Base-by-base conservation (phyloP, 2,113 vertebrate genomes). In the Amphilophus citrinellus region DNA sequence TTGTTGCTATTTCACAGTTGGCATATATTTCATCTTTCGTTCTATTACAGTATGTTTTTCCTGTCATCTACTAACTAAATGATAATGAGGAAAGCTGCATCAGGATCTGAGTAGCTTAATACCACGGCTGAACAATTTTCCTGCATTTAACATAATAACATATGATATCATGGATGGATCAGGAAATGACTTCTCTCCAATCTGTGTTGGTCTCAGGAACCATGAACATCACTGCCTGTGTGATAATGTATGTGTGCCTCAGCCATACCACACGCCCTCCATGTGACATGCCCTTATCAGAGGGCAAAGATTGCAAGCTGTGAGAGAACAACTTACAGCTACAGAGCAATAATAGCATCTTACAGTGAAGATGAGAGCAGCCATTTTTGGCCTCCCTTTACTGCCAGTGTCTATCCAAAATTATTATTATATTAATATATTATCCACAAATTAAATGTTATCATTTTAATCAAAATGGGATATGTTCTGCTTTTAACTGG, bases 301-400 rank as follows among this genome's bases (percentile, higher is more conserved):
- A 66, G 32, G 82, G 24, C 60, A 68, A 30, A 87, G 93, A 95
- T 95, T 93, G 87, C 60, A 81, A 88, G 83, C 82, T 86, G 87
- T 83, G 50, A 92, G 88, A 65, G 76, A 77, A 93, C 50, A 86
- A 78, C 68, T 85, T 81, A 85, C 82, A 84, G 84, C 88, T 2
- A 39, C 39, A 53, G 37, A 59, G 63, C 85, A 84, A 82, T 71
- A 86, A 88, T 84, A 92, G 57, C 61, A 82, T 88, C 84, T 84
- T 68, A 35, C 20, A 66, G 59, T 59, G 53, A 61, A 58, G 61
- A 76, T 56, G 73, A 82, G 76, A 93, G 83, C 92, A 61, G 11
- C 30, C 76, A 65, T 77, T 80, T 82, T 56, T 56, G 44, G 47
- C 58, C 39, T 84, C 39, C 61, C 24, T 71, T 87, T 57, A 37